Conservation (phyloP, 2,888 invertebrate species). For the Chloromyia formosa region DNA sequence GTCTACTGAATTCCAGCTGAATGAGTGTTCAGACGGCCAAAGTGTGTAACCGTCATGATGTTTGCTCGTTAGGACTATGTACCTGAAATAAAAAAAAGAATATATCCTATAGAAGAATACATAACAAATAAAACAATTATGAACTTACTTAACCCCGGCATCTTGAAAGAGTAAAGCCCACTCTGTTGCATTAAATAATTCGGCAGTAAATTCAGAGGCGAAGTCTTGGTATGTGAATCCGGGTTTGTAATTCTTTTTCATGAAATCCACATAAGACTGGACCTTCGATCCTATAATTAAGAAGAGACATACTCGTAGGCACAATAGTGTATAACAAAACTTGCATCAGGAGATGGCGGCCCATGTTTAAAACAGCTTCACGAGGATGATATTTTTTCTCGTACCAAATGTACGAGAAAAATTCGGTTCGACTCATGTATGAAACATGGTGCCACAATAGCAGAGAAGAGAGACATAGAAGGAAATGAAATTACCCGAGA, state of each 20-base stretch:
- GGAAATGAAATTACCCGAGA: too few relatives aligned
- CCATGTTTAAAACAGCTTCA: too few relatives aligned
- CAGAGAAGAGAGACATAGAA: too few relatives aligned
- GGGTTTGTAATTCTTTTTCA: constrained; percentile 84
- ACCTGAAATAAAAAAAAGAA: constrained; percentile 64
- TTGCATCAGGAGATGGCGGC: too few relatives aligned
- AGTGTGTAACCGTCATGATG: constrained; percentile 88
- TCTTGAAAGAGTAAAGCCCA: constrained; percentile 86
- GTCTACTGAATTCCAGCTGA: constrained; percentile 85
- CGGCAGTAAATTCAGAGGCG: constrained; percentile 86
- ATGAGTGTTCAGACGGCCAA: constrained; percentile 84
- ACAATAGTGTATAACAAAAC: too few relatives aligned
- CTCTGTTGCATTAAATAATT: constrained; percentile 83
- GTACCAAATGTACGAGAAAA: too few relatives aligned
- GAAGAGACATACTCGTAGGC: too few relatives aligned
- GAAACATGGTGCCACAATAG: too few relatives aligned
- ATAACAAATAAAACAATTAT: neutral
- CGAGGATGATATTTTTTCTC: too few relatives aligned
- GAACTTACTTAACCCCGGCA: constrained; percentile 83
- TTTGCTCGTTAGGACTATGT: constrained; percentile 85
- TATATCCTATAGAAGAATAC: neutral
- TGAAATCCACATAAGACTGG: constrained; percentile 70
- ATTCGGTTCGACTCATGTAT: too few relatives aligned
- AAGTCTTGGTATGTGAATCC: constrained; percentile 92
- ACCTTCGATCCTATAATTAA: constrained; percentile 59